Percentiles rank a stretch among this genome's conserved stretches.
Evolutionary conservation across 2,797 vertebrate species (phyloP).

Genomic region (Clarias platycephalus): DNA sequence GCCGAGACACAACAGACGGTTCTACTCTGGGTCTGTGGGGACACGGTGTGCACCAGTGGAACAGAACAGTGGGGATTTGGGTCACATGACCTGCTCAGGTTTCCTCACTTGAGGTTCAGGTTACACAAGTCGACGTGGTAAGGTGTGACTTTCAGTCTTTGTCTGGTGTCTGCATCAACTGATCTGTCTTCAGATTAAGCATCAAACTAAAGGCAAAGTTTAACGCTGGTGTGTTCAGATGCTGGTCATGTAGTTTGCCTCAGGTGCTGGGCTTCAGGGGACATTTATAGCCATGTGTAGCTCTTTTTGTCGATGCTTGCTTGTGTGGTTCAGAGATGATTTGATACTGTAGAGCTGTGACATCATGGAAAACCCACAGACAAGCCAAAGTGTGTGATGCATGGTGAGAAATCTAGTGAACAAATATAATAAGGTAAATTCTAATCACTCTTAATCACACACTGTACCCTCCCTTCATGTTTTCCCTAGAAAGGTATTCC

Average conservation of each 20-base stretch:
- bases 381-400: constrained; percentile 22
- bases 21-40: constrained; percentile 29
- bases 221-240: background rate
- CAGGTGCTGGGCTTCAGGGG: background rate
- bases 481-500: background rate
- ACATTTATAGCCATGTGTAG: constrained; percentile 8
- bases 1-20: constrained; percentile 5
- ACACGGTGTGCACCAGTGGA: constrained; percentile 46
- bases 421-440: background rate
- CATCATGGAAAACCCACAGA: constrained; percentile 58
- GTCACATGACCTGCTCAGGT: constrained; percentile 61
- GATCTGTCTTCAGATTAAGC: constrained; percentile 45
- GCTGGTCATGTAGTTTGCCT: background rate
- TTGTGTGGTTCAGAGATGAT: constrained; percentile 24
- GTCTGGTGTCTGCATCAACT: constrained; percentile 65
- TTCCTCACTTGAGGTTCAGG: constrained; percentile 49
- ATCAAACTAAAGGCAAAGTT: background rate
- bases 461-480: background rate
- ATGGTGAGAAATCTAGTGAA: background rate
- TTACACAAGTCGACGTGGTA: constrained; percentile 56
- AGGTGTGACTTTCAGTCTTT: constrained; percentile 73
- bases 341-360: constrained; percentile 53
- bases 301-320: background rate
- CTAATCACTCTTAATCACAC: background rate
- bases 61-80: constrained; percentile 40